phyloP scores from a whole-genome alignment of 2,888 invertebrate genomes.

The Cheilosia vulpina region DNA sequence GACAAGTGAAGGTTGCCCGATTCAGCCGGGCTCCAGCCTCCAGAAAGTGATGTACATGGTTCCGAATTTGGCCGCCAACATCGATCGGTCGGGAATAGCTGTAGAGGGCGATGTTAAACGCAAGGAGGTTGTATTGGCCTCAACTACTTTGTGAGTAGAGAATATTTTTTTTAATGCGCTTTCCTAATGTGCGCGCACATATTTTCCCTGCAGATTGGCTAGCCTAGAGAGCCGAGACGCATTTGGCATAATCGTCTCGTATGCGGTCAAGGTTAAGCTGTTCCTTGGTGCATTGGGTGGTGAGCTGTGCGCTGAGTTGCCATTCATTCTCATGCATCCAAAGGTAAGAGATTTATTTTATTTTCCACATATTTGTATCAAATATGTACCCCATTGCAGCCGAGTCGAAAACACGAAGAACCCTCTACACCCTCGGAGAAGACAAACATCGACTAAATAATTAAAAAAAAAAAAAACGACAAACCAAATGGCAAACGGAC shows the following conservation, averaged over 20 bases:
- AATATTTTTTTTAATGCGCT: background rate
- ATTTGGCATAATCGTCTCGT: conserved; percentile 97
- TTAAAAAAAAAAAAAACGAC: background rate
- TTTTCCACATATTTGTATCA: background rate
- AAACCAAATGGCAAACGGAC: conserved; percentile 31
- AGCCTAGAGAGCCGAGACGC: conserved; percentile 94
- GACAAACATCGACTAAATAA: conserved; percentile 39
- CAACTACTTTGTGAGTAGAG: conserved; percentile 92
- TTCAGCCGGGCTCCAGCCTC: conserved; percentile 84
- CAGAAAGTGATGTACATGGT: conserved; percentile 95
- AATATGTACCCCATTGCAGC: conserved; percentile 36
- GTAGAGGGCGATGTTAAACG: conserved; percentile 95
- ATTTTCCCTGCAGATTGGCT: conserved; percentile 85
- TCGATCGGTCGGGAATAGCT: conserved; percentile 94
- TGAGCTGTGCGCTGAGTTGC: conserved; percentile 95
- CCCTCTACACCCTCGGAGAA: conserved; percentile 17
- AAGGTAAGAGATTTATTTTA: conserved; percentile 85
- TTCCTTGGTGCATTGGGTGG: conserved; percentile 96
- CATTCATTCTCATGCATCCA: conserved; percentile 96
- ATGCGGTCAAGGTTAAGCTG: conserved; percentile 96
- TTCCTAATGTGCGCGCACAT: background rate
- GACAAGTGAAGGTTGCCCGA: conserved; percentile 90
- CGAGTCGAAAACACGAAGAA: conserved; percentile 61
- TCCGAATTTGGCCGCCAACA: conserved; percentile 90
- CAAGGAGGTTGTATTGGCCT: conserved; percentile 93